Conservation (phyloP, 2,797 vertebrate genomes). For the Hydrolagus colliei region DNA sequence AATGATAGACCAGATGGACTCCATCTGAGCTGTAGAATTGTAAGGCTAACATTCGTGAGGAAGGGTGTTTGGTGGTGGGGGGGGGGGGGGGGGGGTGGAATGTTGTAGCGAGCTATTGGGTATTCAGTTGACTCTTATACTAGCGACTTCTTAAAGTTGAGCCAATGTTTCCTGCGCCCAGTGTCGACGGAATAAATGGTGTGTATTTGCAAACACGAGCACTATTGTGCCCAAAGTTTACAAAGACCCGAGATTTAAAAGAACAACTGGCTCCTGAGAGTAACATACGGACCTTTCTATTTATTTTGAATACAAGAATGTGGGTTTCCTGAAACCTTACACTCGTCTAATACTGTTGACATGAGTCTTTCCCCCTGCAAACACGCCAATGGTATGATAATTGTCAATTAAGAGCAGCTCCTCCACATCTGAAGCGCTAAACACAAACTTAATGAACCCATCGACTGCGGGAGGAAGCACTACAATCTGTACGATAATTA, state of each 20-base stretch:
- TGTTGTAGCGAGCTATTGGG: no score
- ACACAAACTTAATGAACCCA: neutral
- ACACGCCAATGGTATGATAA: neutral
- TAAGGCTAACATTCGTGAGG: no score
- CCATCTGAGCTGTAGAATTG: no score
- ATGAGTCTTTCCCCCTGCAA: neutral
- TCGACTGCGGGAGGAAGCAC: neutral
- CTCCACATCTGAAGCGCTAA: neutral
- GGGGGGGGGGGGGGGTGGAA: no score
- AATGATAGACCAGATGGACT: no score
- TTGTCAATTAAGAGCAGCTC: slow-evolving; percentile 12
- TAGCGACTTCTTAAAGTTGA: no score
- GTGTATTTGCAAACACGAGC: neutral
- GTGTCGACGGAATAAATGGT: no score
- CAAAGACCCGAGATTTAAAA: neutral
- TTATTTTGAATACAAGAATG: neutral
- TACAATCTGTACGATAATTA: slow-evolving; percentile 12
- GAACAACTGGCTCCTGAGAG: neutral
- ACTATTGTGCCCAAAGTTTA: neutral
- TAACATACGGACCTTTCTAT: neutral
- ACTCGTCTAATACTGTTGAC: neutral
- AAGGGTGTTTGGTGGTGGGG: no score
- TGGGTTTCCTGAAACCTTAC: neutral
- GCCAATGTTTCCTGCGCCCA: no score
- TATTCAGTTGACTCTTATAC: no score